phyloP scores from a whole-genome alignment of 2,797 vertebrate genomes.

The Gobio occitaniae region DNA sequence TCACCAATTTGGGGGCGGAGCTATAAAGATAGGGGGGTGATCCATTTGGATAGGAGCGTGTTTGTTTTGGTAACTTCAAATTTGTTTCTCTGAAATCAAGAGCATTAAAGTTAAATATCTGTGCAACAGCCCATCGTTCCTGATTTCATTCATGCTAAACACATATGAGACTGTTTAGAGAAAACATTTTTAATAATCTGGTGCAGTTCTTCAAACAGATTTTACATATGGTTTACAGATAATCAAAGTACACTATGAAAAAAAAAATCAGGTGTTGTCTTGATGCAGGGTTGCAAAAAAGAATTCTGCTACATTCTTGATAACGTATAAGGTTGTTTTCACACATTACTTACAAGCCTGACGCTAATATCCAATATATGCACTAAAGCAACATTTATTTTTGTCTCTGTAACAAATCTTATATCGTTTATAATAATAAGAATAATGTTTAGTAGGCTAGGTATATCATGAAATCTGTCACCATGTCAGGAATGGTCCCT shows the following conservation, averaged over 20 bases:
- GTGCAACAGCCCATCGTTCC: neutral
- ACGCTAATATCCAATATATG: neutral
- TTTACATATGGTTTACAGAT: neutral
- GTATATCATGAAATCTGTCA: slow-evolving; percentile 3
- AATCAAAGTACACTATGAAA: slow-evolving; percentile 18
- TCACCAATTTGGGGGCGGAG: neutral
- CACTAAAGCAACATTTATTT: neutral
- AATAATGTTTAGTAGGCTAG: neutral
- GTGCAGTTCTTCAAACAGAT: slow-evolving; percentile 1
- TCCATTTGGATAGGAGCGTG: neutral
- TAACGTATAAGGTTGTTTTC: neutral
- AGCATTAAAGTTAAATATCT: neutral
- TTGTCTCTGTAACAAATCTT: neutral
- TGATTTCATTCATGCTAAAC: neutral
- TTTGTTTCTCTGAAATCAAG: neutral
- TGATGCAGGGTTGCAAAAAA: neutral
- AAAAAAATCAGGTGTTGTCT: neutral
- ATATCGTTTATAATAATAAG: neutral
- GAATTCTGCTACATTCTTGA: slow-evolving; percentile 29
- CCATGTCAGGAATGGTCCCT: slow-evolving; percentile 14
- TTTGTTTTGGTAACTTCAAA: neutral
- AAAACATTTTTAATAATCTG: slow-evolving; percentile 37
- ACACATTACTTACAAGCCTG: neutral
- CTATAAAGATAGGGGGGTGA: neutral
- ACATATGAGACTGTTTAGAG: neutral